Conservation (phyloP, 2,113 vertebrate genomes). For the Maccullochella peelii region DNA sequence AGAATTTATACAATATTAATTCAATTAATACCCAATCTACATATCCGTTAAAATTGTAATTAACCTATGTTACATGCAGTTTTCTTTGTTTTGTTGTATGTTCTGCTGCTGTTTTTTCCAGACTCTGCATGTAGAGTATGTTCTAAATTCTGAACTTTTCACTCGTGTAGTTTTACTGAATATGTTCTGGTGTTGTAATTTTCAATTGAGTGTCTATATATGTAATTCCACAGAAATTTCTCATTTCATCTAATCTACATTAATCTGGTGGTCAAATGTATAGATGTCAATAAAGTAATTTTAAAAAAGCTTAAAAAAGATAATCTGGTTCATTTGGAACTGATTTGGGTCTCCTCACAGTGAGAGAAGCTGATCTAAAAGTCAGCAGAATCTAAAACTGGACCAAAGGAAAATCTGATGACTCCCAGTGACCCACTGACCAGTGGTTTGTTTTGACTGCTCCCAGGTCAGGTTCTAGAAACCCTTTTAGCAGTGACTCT, state of each 20-base stretch:
- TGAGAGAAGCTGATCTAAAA: constrained; percentile 13
- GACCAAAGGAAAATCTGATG: constrained; percentile 25
- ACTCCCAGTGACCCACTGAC: constrained; percentile 21
- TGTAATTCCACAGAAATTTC: background rate
- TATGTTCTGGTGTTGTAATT: background rate
- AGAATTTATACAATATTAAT: background rate
- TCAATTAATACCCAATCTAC: background rate
- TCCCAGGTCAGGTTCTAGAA: background rate
- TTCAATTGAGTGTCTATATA: background rate
- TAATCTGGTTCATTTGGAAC: background rate
- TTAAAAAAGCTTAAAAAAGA: background rate
- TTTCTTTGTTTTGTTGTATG: background rate
- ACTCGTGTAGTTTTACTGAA: background rate
- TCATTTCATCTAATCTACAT: background rate
- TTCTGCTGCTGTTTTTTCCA: background rate
- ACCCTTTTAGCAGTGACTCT: background rate
- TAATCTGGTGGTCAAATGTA: background rate
- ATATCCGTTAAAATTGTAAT: background rate
- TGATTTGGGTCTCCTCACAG: background rate
- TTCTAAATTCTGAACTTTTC: background rate
- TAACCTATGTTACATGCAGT: background rate
- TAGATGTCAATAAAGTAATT: background rate
- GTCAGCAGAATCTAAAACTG: constrained; percentile 34
- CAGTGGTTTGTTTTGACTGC: constrained; percentile 12
- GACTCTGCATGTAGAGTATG: background rate